Percentiles rank a stretch among this genome's conserved stretches.
These are phyloP conservation scores for Leucopsar rothschildi DNA, from an alignment of 2,113 vertebrate species.

Conservation along the genomic window DNA sequence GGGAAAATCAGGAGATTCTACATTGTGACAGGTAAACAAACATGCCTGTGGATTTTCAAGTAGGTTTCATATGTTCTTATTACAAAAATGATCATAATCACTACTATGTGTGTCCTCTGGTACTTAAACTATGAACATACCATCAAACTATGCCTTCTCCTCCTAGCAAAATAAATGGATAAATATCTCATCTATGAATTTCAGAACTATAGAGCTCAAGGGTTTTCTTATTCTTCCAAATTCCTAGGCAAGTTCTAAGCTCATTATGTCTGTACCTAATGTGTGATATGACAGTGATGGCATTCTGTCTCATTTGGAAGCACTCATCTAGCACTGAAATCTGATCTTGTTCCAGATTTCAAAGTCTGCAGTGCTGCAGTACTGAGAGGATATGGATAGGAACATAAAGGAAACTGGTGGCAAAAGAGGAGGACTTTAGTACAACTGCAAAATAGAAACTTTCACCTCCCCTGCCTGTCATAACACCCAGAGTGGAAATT, in stretches of 20 bases:
- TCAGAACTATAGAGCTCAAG: background rate
- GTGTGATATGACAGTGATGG: fast-evolving
- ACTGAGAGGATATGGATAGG: background rate
- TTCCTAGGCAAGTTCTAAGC: background rate
- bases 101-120: too few species aligned
- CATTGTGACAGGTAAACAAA: background rate
- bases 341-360: background rate
- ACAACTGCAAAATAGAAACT: background rate
- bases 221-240: background rate
- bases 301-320: background rate
- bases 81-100: background rate
- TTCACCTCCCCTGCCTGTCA: background rate
- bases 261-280: background rate
- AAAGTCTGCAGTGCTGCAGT: background rate
- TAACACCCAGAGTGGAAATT: background rate
- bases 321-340: background rate
- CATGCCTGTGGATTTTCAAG: background rate
- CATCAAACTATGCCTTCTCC: background rate
- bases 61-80: background rate
- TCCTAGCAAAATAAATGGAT: background rate
- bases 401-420: background rate
- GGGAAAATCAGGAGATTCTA: background rate
- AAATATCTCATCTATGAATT: background rate
- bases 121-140: background rate
- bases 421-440: background rate